Conservation (phyloP, 2,797 vertebrate genomes). For the Antrozous pallidus region DNA sequence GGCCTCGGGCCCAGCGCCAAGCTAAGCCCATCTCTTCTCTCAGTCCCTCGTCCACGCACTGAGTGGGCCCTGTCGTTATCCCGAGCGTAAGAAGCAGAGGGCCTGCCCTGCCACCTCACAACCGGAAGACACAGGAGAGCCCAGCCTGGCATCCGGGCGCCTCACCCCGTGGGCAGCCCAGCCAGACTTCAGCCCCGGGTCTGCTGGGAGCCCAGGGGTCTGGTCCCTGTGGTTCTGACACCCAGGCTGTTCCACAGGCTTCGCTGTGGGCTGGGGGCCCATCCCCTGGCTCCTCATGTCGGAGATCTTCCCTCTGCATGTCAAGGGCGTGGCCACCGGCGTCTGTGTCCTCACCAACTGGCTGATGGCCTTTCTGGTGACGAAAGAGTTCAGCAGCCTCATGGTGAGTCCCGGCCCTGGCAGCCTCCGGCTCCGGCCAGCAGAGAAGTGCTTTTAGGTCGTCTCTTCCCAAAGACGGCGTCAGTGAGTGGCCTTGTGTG, state of each 20-base stretch:
- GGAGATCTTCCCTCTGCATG: constrained; percentile 90
- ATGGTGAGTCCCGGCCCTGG: constrained; percentile 82
- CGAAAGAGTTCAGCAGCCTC: constrained; percentile 89
- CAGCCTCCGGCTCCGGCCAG: neutral
- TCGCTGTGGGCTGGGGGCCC: constrained; percentile 92
- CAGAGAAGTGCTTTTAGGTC: neutral
- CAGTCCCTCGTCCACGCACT: neutral
- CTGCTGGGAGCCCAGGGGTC: rapidly evolving
- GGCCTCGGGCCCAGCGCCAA: neutral
- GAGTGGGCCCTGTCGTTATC: neutral
- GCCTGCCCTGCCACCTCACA: neutral
- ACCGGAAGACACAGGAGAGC: neutral
- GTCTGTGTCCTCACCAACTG: constrained; percentile 91
- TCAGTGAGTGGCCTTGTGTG: rapidly evolving
- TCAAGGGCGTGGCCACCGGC: constrained; percentile 86
- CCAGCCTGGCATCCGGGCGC: neutral
- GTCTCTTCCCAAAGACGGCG: neutral
- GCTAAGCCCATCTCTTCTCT: neutral
- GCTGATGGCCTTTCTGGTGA: constrained; percentile 89
- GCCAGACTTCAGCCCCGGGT: neutral
- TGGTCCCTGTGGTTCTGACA: rapidly evolving
- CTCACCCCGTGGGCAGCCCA: neutral
- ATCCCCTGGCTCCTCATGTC: constrained; percentile 93
- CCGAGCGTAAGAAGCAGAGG: neutral
- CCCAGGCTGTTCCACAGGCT: constrained; percentile 81